Evolutionary conservation across 92 coral and sea anemone species (phyloP), one percentile per base, ranked within the genome.

Genomic region (Epizoanthus rinbou): DNA sequence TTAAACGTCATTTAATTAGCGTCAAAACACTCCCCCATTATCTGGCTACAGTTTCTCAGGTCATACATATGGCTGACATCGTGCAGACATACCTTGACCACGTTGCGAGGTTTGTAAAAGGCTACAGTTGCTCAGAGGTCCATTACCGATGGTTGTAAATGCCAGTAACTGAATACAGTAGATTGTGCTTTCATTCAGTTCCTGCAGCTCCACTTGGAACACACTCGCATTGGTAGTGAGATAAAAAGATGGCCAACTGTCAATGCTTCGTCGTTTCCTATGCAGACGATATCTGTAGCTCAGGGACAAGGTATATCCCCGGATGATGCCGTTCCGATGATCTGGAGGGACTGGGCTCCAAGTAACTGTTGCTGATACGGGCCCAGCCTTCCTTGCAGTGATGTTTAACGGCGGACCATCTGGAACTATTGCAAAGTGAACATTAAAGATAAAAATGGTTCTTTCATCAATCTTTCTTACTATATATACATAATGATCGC

Each of bases 281-380:
- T 8, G 57, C 28, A 43, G 17, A 45, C 0, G 2, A 28, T 9
- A 0, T 71, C 39, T 54, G 53, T 68, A 68, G 25, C 64, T 73
- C 53, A 86, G 57, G 43, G 53, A 66, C 35, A 92, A n/a, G 45
- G 57, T 81, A 64, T 92, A 92, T 22, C 97, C 97, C 37, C 63
- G 58, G 62, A 92, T 59, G 23, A 85, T 70, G 14, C 94, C 97
- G 67, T 92, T 63, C 35, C 43, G 68, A 69, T 81, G 24, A n/a
- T 24, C 68, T 19, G 35, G 76, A 57, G 87, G 82, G 64, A 92
- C 84, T 21, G 92, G 92, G 85, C 91, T 82, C 97, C 97, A 92
- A 43, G 90, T 79, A 25, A 92, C 90, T 23, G 78, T 71, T 43
- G 88, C 80, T 76, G 92, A 82, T 78, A 85, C 66, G 69, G 86